A percentile compares a stretch with the other conserved stretches of the same genome.
Evolutionary conservation across 2,113 vertebrate species (phyloP).

Genomic region (Actinemys pallida): DNA sequence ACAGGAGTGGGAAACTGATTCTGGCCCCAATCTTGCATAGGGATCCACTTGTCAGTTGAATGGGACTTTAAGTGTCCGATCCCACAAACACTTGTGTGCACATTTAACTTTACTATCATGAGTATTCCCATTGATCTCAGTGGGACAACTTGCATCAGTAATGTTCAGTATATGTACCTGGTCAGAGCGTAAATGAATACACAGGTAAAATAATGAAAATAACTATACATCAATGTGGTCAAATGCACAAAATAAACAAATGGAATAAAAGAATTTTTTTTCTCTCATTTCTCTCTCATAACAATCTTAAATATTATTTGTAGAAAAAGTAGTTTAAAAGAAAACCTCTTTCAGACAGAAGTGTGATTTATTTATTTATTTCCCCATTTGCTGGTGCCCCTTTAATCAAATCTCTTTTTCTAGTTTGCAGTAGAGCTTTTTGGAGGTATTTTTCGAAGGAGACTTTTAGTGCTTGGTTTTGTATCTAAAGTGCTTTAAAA

Average conservation of each 20-base stretch:
- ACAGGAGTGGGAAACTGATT: neutral
- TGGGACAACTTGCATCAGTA: neutral
- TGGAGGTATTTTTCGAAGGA: neutral
- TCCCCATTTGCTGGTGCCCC: neutral
- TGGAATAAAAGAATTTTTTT: neutral
- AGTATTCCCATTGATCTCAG: constrained; percentile 1
- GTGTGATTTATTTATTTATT: neutral
- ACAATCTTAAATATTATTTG: neutral
- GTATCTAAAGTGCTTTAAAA: neutral
- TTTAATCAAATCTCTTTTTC: neutral
- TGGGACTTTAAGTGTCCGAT: neutral
- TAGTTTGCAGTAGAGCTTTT: neutral
- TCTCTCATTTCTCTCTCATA: neutral
- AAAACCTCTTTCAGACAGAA: neutral
- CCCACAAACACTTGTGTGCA: constrained; percentile 34
- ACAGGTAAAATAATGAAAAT: neutral
- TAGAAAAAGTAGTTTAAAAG: neutral
- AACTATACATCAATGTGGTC: neutral
- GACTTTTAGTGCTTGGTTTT: neutral
- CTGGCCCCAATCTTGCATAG: neutral
- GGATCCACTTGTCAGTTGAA: neutral
- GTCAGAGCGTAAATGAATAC: neutral
- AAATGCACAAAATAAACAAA: neutral
- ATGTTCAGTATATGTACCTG: neutral
- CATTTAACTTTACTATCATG: constrained; percentile 34